Conservation (phyloP, 2,888 invertebrate species). For the Acanthosepion esculentum region DNA sequence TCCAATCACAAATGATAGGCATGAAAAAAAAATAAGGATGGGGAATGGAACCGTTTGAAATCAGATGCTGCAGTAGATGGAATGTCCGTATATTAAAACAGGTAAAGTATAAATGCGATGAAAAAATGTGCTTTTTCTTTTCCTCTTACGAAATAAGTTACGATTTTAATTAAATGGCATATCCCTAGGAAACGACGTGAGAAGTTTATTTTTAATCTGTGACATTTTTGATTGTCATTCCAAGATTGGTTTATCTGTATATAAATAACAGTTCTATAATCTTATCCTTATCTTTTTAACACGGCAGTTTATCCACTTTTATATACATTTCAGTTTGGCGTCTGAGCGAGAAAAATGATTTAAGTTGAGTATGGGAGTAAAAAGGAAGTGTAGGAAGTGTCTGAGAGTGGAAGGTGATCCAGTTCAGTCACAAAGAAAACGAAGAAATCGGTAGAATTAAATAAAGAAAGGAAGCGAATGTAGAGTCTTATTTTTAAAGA, state of each 20-base stretch:
- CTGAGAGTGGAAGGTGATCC: no score
- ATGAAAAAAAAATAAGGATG: neutral
- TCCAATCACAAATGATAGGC: neutral
- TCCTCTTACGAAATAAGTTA: neutral
- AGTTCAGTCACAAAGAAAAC: no score
- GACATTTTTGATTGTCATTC: neutral
- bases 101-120: neutral
- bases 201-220: neutral
- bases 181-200: neutral
- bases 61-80: neutral
- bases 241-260: neutral
- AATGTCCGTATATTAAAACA: neutral
- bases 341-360: no score
- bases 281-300: no score
- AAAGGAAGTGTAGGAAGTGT: no score
- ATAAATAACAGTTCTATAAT: no score
- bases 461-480: no score
- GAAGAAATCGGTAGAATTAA: no score
- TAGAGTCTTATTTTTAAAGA: no score
- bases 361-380: no score
- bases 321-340: no score
- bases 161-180: neutral
- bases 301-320: no score
- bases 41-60: neutral
- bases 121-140: neutral